phyloP scores from a whole-genome alignment of 2,888 invertebrate species.

The Dastarcus helophoroides region DNA sequence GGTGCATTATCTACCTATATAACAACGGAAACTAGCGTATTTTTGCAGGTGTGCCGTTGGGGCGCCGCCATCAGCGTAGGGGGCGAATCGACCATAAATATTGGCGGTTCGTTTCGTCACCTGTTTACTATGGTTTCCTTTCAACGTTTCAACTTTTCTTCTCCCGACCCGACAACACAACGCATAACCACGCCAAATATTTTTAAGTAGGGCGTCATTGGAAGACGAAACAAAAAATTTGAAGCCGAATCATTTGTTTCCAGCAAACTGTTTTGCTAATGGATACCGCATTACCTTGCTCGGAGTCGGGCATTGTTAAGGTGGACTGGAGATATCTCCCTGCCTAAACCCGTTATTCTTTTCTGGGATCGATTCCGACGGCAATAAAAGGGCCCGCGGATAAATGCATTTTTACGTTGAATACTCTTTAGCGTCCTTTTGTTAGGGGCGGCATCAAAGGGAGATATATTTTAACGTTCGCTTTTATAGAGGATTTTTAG shows the following conservation, averaged over 20 bases:
- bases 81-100: constrained; percentile 38
- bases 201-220: too few species aligned
- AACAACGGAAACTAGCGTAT: constrained; percentile 35
- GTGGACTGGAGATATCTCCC: constrained; percentile 25
- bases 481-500: too few species aligned
- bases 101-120: constrained; percentile 37
- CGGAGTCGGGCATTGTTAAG: constrained; percentile 25
- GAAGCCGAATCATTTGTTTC: constrained; percentile 37
- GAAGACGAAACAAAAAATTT: too few species aligned
- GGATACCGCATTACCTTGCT: constrained; percentile 31
- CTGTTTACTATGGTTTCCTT: constrained; percentile 32
- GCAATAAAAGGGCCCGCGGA: constrained; percentile 24
- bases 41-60: constrained; percentile 36
- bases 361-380: constrained; percentile 26
- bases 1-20: constrained; percentile 38
- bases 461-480: too few species aligned
- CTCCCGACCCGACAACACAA: too few species aligned
- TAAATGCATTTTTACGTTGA: constrained; percentile 26
- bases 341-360: constrained; percentile 32
- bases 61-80: constrained; percentile 21
- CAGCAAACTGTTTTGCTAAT: constrained; percentile 36
- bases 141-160: constrained; percentile 5
- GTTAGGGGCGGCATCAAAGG: too few species aligned
- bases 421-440: too few species aligned
- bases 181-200: too few species aligned